Base-by-base conservation (phyloP, 2,888 invertebrate genomes). In the Nematopogon swammerdamellus region DNA sequence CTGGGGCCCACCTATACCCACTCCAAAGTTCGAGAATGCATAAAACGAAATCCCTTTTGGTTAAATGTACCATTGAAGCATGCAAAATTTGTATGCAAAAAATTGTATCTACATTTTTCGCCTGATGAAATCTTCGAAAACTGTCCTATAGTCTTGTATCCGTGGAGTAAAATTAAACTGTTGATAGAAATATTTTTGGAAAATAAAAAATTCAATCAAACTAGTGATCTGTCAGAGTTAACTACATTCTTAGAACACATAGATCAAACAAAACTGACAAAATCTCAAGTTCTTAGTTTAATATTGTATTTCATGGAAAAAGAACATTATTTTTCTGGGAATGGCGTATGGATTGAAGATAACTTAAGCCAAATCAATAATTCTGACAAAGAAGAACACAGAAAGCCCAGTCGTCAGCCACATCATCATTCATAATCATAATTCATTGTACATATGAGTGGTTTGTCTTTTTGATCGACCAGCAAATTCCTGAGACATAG, bases 291-390 rank as follows among this genome's bases (percentile, higher is more conserved):
- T 56, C 59, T 80, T 47, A 79, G 79, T 58, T 60, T 80, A 50
- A 60, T 63, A 16, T 55, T 79, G 18, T 80, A 80, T 65, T 58
- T 68, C 51, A 59, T 80, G 45, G 80, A 80, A 59, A 77, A 65
- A 59, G 68, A 70, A 29, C 75, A 80, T 59, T 74, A 79, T 56
- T 80, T 80, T 60, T 65, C 67, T 55, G 80, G 77, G 19, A 77
- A 79, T 65, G 80, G 80, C 47, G 68, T 80, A 2, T 80, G 80
- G 80, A 58, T 57, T 53, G 76, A 73, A 56, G 72, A 73, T 50
- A 74, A 70, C 59, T 44, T 48, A 25, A 44, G 18, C 2, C 4
- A 18, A 14, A 44, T 18, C 14, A 16, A 43, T 17, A 43, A 4
- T 46, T 11, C 36, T 8, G 36, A 36, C 30, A 16, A 36, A 14